These are phyloP conservation scores for Sphaeridia pumilis DNA, from an alignment of 2,888 invertebrate species.

Conservation along the genomic window DNA sequence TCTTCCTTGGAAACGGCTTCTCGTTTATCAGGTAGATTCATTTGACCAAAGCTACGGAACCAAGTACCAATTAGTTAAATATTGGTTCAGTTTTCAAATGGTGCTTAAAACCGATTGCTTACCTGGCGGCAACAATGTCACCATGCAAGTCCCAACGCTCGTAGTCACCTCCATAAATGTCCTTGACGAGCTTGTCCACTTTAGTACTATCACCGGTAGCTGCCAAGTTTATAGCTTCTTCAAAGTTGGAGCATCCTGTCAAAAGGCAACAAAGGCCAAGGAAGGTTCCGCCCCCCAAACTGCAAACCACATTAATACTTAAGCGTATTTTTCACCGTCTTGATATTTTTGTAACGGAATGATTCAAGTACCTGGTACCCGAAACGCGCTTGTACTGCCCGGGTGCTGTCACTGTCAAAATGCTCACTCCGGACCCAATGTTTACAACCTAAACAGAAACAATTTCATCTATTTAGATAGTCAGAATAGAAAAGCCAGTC, in stretches of 20 bases:
- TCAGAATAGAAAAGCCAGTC: no score
- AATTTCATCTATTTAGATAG: neutral
- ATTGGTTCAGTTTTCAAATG: no score
- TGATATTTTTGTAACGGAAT: no score
- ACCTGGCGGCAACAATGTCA: slow-evolving; percentile 95
- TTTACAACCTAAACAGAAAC: slow-evolving; percentile 72
- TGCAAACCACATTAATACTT: no score
- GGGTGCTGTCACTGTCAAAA: slow-evolving; percentile 79
- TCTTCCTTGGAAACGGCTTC: slow-evolving; percentile 70
- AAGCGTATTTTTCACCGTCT: no score
- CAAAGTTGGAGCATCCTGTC: slow-evolving; percentile 59
- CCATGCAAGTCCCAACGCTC: slow-evolving; percentile 80
- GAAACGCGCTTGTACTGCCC: slow-evolving; percentile 83
- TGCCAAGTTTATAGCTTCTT: slow-evolving; percentile 49
- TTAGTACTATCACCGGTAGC: slow-evolving; percentile 83
- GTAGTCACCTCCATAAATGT: slow-evolving; percentile 97
- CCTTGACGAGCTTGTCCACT: slow-evolving; percentile 88
- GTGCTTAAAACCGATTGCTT: no score
- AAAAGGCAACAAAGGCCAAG: slow-evolving; percentile 91
- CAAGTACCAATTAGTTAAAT: no score
- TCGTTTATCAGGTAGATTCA: slow-evolving; percentile 78
- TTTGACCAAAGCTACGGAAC: slow-evolving; percentile 79
- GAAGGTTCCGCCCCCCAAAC: slow-evolving; percentile 96
- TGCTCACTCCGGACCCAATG: slow-evolving; percentile 94
- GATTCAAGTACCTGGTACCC: slow-evolving; percentile 75